Evolutionary conservation across 1,140 invertebrate genomes (phyloP), one percentile per base, ranked within the genome.

Genomic region (Drosophila subobscura): DNA sequence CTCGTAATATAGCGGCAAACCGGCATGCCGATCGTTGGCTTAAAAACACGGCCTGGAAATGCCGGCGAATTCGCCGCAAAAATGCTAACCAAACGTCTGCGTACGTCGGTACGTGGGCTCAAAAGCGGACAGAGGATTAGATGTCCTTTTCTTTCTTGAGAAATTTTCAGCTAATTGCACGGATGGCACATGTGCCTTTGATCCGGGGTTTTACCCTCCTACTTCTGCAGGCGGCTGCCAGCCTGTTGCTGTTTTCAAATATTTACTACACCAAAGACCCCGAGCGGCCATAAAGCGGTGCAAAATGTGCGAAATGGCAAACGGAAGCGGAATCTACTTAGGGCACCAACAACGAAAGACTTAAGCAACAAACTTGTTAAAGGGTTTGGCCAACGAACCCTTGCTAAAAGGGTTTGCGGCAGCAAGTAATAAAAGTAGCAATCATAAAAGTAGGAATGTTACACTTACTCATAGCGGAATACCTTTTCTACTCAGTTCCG

Each of bases 291-390:
- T 76, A 71, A 71, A 56, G 12, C 42, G 29, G 29, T 56, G 52
- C 22, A 44, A 55, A 22, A 85, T 56, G 73, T 81, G 79, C 75
- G 77, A 86, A 85, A 88, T 77, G 73, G 33, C 60, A 77, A 85
- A 75, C 77, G 81, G 77, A 85, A 85, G 83, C 74, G 47, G 42
- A 45, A 56, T 63, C 47, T 61, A 64, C 46, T 58, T 45, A 65
- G 61, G 20, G 10, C 6, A 20, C 29, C 52, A 45, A 22, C n/a
- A 52, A 45, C 73, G 40, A 77, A 77, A 77, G 68, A 80, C 72
- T 79, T 47, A 50, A 54, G 53, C 55, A 70, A 77, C 64, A 14
- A 75, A 84, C 76, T 56, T 64, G 50, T 50, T 59, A 68, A 61
- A 60, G 59, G 37, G 76, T 44, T 57, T 46, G 25, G 16, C 54